Evolutionary conservation across 2,797 vertebrate species (phyloP).

Genomic region (Malurus splendens): DNA sequence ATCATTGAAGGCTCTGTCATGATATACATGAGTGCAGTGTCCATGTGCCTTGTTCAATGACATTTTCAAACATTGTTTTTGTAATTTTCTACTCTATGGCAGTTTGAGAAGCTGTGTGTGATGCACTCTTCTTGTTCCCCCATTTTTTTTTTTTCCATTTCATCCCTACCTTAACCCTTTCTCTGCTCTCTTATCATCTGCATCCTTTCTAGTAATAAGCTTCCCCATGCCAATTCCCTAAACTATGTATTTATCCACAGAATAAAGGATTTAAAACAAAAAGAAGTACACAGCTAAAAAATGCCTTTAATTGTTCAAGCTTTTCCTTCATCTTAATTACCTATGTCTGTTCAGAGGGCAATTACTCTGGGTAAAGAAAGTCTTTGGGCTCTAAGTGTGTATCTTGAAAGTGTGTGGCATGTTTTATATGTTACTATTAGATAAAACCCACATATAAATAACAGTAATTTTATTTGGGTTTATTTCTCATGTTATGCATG

Average conservation of each 20-base stretch:
- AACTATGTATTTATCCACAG: background rate
- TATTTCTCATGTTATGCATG: background rate
- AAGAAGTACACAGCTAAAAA: background rate
- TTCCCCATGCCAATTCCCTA: background rate
- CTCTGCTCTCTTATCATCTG: background rate
- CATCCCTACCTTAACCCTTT: background rate
- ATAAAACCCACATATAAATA: background rate
- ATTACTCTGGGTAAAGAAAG: background rate
- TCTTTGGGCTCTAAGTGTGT: background rate
- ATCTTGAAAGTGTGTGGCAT: background rate
- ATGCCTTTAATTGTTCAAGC: slow-evolving; percentile 13
- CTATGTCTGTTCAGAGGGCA: background rate
- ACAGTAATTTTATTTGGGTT: slow-evolving; percentile 11
- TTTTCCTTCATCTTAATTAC: background rate
- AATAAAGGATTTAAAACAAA: background rate
- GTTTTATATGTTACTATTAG: slow-evolving; percentile 2
- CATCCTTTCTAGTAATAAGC: background rate
- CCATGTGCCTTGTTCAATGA: background rate
- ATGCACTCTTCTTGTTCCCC: background rate
- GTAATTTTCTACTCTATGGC: background rate
- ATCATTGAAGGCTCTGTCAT: background rate
- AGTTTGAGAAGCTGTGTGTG: background rate
- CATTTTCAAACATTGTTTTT: background rate
- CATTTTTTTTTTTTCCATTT: background rate
- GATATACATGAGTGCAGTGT: fast-evolving